These are phyloP conservation scores for Cyaniris semiargus DNA, from an alignment of 2,888 invertebrate species.

Conservation along the genomic window DNA sequence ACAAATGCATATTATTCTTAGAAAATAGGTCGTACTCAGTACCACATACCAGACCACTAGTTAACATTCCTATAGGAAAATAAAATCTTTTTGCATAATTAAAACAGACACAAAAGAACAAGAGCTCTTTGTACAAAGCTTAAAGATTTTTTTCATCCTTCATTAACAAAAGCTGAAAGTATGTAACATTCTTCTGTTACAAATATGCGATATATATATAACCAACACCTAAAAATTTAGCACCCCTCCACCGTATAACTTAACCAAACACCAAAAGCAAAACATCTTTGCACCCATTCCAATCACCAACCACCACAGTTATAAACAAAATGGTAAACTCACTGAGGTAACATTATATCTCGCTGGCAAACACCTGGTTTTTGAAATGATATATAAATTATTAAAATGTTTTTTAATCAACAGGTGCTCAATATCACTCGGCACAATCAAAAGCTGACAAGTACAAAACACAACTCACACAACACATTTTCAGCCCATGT, in stretches of 20 bases:
- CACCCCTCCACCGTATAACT: slow-evolving; percentile 30
- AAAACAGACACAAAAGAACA: background rate
- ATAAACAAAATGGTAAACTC: slow-evolving; percentile 74
- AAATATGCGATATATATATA: background rate
- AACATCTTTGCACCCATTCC: slow-evolving; percentile 39
- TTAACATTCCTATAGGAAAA: background rate
- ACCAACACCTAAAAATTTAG: slow-evolving; percentile 29
- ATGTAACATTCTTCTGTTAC: background rate
- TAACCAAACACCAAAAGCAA: slow-evolving; percentile 15
- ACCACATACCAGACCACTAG: slow-evolving; percentile 30
- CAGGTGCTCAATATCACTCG: slow-evolving; percentile 49
- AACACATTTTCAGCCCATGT: slow-evolving; percentile 53
- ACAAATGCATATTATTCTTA: slow-evolving; percentile 34
- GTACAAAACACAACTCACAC: slow-evolving; percentile 49
- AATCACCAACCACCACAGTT: slow-evolving; percentile 68
- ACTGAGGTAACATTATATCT: slow-evolving; percentile 54
- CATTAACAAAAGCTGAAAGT: background rate
- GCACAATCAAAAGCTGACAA: slow-evolving; percentile 51
- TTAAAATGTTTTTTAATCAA: slow-evolving; percentile 63
- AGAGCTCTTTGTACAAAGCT: slow-evolving; percentile 1
- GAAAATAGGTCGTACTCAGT: too few relatives aligned
- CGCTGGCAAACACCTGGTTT: slow-evolving; percentile 51
- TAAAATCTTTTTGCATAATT: background rate
- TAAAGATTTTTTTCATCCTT: background rate
- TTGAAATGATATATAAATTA: slow-evolving; percentile 59